Percentiles rank a stretch among this genome's conserved stretches.
phyloP scores from a whole-genome alignment of 2,888 invertebrate genomes.

The Epinotia ramella region DNA sequence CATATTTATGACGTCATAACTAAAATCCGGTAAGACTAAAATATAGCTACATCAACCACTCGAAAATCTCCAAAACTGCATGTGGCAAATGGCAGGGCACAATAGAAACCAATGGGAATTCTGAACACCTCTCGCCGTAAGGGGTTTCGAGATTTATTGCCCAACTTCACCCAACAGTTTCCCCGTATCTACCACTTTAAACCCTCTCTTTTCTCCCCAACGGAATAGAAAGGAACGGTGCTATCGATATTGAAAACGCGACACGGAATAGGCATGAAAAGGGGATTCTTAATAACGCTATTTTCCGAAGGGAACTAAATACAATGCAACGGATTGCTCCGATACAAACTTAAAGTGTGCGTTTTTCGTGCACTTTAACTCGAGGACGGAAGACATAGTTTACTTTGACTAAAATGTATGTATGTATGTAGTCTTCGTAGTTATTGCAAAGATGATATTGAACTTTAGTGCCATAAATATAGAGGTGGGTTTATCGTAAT shows the following conservation, averaged over 20 bases:
- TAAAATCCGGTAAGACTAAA: constrained; percentile 18
- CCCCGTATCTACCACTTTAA: constrained; percentile 36
- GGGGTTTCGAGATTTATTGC: constrained; percentile 71
- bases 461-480: not conserved
- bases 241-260: constrained; percentile 52
- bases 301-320: constrained; percentile 60
- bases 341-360: constrained; percentile 40
- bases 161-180: constrained; percentile 47
- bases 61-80: constrained; percentile 53
- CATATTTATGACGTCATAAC: not conserved
- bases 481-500: constrained; percentile 46
- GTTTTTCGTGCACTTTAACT: constrained; percentile 28
- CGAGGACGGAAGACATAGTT: not conserved
- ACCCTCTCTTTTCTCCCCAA: constrained; percentile 48
- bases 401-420: not conserved
- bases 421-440: not conserved
- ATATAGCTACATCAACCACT: constrained; percentile 33
- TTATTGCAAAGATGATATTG: constrained; percentile 1
- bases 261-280: constrained; percentile 60
- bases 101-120: constrained; percentile 55
- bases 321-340: constrained; percentile 51
- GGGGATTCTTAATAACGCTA: constrained; percentile 62
- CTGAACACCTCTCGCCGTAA: constrained; percentile 55
- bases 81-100: constrained; percentile 57
- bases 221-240: constrained; percentile 50